Evolutionary conservation across 2,113 vertebrate species (phyloP).

Genomic region (Reinhardtius hippoglossoides): DNA sequence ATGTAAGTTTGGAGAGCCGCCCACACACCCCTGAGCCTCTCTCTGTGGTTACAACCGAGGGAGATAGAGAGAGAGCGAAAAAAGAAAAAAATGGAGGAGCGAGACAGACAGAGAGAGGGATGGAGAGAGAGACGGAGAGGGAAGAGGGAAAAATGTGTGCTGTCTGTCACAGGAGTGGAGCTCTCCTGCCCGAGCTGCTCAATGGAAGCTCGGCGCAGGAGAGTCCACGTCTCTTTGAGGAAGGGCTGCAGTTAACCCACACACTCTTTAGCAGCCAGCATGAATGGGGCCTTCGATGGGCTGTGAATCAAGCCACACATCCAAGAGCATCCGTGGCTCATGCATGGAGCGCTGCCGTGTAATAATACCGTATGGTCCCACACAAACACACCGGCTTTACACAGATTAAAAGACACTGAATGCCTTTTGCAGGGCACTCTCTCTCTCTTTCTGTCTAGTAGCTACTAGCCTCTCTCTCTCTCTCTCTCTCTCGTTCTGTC

Average conservation of each 20-base stretch:
- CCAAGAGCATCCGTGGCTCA: conserved; percentile 37
- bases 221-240: conserved; percentile 53
- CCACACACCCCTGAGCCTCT: conserved; percentile 62
- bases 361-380: conserved; percentile 41
- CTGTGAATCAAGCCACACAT: conserved; percentile 58
- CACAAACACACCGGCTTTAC: conserved; percentile 35
- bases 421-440: conserved; percentile 27
- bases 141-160: conserved; percentile 29
- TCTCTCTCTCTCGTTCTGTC: not conserved
- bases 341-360: conserved; percentile 26
- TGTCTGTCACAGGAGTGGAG: conserved; percentile 68
- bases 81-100: not conserved
- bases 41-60: conserved; percentile 52
- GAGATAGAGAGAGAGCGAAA: conserved; percentile 26
- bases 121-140: conserved; percentile 10
- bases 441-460: not conserved
- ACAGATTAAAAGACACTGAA: conserved; percentile 59
- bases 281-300: conserved; percentile 53
- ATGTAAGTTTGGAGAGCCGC: conserved; percentile 71
- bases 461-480: not conserved
- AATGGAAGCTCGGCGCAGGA: conserved; percentile 46
- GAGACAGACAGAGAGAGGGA: not conserved
- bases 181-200: conserved; percentile 56
- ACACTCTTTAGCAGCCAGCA: conserved; percentile 39
- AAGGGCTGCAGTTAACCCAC: conserved; percentile 48